These are phyloP conservation scores for Merluccius polli DNA, from an alignment of 2,797 vertebrate species.

Conservation along the genomic window DNA sequence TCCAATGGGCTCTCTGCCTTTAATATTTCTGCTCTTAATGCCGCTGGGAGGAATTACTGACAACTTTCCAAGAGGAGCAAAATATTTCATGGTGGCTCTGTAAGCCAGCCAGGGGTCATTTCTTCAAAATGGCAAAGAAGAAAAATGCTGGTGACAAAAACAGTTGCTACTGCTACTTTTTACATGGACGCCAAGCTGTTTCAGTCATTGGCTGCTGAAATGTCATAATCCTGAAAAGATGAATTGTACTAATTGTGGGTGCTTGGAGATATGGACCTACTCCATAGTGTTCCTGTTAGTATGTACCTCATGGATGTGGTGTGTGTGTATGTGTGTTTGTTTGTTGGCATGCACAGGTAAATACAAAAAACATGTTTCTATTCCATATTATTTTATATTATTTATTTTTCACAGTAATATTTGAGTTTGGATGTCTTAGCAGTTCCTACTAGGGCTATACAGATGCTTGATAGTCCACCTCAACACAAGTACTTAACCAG, in stretches of 20 bases:
- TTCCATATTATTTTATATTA: too few relatives aligned
- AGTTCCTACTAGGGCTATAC: background rate
- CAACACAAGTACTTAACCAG: background rate
- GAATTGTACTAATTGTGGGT: background rate
- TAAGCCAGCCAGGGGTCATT: background rate
- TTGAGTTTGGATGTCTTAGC: background rate
- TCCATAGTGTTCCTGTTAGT: background rate
- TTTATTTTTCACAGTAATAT: background rate
- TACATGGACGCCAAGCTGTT: background rate
- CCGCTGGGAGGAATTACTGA: background rate
- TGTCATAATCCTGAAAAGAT: background rate
- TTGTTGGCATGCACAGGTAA: background rate
- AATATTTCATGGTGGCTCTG: background rate
- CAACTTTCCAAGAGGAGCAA: background rate
- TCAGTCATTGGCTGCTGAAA: background rate
- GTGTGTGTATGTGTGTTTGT: background rate
- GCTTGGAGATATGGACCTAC: background rate
- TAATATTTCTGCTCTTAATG: background rate
- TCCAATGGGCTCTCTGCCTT: background rate
- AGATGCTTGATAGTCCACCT: background rate
- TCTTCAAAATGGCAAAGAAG: background rate
- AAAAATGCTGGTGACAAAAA: background rate
- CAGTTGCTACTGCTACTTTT: too few relatives aligned
- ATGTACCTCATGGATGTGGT: background rate
- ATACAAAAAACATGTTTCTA: too few relatives aligned